These are phyloP conservation scores for Gadopsis marmoratus DNA, from an alignment of 2,797 vertebrate species.

Conservation along the genomic window DNA sequence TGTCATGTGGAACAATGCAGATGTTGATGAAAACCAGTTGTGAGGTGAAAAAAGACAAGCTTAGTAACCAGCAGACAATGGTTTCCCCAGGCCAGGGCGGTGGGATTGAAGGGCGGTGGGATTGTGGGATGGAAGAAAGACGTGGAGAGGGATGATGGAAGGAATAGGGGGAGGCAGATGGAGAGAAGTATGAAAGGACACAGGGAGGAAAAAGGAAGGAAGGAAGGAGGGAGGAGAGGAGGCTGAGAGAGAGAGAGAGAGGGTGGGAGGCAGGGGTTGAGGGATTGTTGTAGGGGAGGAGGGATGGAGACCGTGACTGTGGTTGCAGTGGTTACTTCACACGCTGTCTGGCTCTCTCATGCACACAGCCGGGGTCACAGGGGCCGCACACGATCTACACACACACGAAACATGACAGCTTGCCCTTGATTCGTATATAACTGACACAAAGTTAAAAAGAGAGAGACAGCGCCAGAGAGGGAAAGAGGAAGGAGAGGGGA, in stretches of 20 bases:
- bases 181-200: slow-evolving; percentile 7
- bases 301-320: slow-evolving; percentile 57
- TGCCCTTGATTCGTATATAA: slow-evolving; percentile 49
- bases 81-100: slow-evolving; percentile 14
- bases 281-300: slow-evolving; percentile 35
- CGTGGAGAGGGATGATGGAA: slow-evolving; percentile 3
- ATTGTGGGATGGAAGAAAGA: slow-evolving; percentile 29
- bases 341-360: slow-evolving; percentile 72
- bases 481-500: slow-evolving; percentile 18
- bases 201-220: neutral
- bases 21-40: slow-evolving; percentile 47
- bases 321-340: slow-evolving; percentile 73
- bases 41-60: slow-evolving; percentile 50
- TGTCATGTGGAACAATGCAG: slow-evolving; percentile 12
- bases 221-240: slow-evolving; percentile 4
- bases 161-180: slow-evolving; percentile 6
- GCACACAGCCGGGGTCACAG: slow-evolving; percentile 66
- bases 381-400: slow-evolving; percentile 40
- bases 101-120: neutral
- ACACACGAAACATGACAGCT: slow-evolving; percentile 50
- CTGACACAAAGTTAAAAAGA: slow-evolving; percentile 64
- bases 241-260: slow-evolving; percentile 8
- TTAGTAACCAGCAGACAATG: slow-evolving; percentile 30
- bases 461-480: slow-evolving; percentile 45
- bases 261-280: slow-evolving; percentile 31